Conservation (phyloP, 2,113 vertebrate species). For the Neolamprologus tretocephalus region DNA sequence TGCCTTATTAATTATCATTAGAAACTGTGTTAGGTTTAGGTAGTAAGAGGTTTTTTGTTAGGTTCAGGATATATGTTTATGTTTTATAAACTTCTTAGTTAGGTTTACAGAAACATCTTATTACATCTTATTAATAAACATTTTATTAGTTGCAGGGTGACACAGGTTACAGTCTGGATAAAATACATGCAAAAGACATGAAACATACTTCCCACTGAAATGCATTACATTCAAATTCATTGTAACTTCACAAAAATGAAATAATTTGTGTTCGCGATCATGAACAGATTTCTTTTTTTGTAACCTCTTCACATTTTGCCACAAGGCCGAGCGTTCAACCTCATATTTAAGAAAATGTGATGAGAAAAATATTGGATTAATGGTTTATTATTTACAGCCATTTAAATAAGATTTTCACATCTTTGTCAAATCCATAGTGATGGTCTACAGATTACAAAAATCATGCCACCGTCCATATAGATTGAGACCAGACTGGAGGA, state of each 20-base stretch:
- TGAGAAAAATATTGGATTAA: background rate
- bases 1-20: background rate
- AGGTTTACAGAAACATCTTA: background rate
- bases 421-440: background rate
- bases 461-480: background rate
- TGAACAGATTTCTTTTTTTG: background rate
- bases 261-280: background rate
- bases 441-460: background rate
- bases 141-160: background rate
- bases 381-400: background rate
- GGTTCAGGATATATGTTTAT: background rate
- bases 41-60: background rate
- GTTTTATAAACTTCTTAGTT: background rate
- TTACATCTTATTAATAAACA: background rate
- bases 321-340: background rate
- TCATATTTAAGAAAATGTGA: background rate
- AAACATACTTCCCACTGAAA: background rate
- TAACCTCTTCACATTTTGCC: background rate
- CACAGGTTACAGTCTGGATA: background rate
- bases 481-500: background rate
- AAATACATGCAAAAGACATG: background rate
- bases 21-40: background rate
- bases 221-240: background rate
- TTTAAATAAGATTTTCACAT: background rate
- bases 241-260: background rate